Evolutionary conservation across 2,888 invertebrate species (phyloP).

Genomic region (Ornithoptera priamus): DNA sequence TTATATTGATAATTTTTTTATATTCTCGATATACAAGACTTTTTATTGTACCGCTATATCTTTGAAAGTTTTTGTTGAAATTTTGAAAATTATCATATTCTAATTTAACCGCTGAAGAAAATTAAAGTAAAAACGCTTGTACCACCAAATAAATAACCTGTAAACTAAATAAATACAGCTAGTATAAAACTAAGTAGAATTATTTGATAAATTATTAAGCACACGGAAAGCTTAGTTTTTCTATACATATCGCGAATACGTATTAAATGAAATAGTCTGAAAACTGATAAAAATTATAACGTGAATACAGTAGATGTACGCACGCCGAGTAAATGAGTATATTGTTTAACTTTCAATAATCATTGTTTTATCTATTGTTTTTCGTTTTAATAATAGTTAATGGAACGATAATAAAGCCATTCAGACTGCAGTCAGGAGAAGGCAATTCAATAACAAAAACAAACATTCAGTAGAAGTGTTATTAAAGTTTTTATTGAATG

Average conservation of each 20-base stretch:
- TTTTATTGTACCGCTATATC: background rate
- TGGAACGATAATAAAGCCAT: slow-evolving; percentile 29
- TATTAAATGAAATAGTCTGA: background rate
- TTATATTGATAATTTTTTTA: slow-evolving; percentile 1
- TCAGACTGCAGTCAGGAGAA: slow-evolving; percentile 18
- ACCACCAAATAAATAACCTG: no score
- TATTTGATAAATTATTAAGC: no score
- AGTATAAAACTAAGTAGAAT: no score
- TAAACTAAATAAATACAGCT: no score
- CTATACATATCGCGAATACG: background rate
- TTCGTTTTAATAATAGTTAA: slow-evolving; percentile 28
- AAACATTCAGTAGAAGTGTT: slow-evolving; percentile 17
- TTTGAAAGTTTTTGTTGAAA: no score
- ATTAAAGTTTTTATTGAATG: slow-evolving; percentile 15
- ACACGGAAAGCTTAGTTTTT: no score
- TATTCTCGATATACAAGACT: background rate
- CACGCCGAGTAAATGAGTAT: slow-evolving; percentile 22
- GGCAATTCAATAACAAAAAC: slow-evolving; percentile 29
- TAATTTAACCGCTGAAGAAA: no score
- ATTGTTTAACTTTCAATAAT: slow-evolving; percentile 28
- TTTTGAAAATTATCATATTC: no score
- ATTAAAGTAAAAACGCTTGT: no score
- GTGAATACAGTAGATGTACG: slow-evolving; percentile 2
- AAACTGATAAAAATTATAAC: slow-evolving; percentile 1
- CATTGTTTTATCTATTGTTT: slow-evolving; percentile 32